These are phyloP conservation scores for Catostylus mosaicus DNA, from an alignment of 30 jellyfish, hydroid and myxozoan species.

Conservation along the genomic window DNA sequence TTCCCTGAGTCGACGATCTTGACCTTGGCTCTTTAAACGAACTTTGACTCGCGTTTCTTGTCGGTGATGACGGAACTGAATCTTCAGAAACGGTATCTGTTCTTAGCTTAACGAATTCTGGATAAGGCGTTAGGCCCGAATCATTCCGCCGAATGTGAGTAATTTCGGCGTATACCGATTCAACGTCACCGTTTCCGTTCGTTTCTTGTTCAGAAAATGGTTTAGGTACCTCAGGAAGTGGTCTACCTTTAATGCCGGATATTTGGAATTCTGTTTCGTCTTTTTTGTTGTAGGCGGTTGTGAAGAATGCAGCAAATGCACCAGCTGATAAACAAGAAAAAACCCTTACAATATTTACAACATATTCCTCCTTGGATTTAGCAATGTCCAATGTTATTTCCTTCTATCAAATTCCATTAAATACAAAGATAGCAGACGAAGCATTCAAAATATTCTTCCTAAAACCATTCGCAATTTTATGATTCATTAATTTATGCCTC, in stretches of 20 bases:
- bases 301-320: conserved; percentile 88
- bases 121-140: conserved; percentile 70
- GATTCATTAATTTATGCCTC: no score
- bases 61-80: conserved; percentile 87
- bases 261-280: conserved; percentile 79
- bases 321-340: conserved; percentile 83
- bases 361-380: no score
- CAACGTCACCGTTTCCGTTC: conserved; percentile 53
- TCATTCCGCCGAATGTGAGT: conserved; percentile 31
- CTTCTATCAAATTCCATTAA: no score
- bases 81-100: conserved; percentile 75
- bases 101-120: conserved; percentile 38
- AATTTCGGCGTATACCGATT: conserved; percentile 69
- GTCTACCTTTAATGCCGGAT: conserved; percentile 85
- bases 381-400: no score
- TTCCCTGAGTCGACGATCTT: conserved; percentile 80
- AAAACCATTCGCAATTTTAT: no score
- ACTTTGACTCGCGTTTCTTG: conserved; percentile 41
- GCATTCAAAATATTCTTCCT: no score
- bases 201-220: conserved; percentile 23
- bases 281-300: conserved; percentile 73
- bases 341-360: no score
- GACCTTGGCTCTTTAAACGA: conserved; percentile 66
- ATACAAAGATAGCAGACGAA: no score
- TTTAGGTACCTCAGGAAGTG: conserved; percentile 89